Conservation (phyloP, 2,888 invertebrate species). For the Clivina fossor region DNA sequence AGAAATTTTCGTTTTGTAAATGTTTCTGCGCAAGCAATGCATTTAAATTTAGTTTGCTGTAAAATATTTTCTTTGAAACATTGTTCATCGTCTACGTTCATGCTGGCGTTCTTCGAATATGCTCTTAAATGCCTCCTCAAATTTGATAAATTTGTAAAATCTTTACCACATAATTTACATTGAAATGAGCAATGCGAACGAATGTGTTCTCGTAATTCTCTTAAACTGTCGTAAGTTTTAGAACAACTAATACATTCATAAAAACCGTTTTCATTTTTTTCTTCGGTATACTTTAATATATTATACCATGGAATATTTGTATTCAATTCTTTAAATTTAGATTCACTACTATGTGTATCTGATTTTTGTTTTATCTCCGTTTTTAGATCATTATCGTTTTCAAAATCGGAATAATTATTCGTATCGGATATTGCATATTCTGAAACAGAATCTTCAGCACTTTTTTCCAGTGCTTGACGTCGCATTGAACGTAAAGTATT, state of each 20-base stretch:
- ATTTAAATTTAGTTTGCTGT: constrained; percentile 17
- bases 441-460: too few relatives aligned
- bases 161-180: constrained; percentile 29
- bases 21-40: constrained; percentile 16
- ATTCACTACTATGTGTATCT: background rate
- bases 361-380: background rate
- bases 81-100: background rate
- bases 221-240: constrained; percentile 9
- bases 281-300: constrained; percentile 12
- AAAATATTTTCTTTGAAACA: background rate
- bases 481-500: constrained; percentile 22
- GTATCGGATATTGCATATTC: too few relatives aligned
- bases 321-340: background rate
- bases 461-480: too few relatives aligned
- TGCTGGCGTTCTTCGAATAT: constrained; percentile 7
- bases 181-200: constrained; percentile 9
- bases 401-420: constrained; percentile 15
- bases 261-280: constrained; percentile 21
- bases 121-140: constrained; percentile 22
- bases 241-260: constrained; percentile 25
- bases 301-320: background rate
- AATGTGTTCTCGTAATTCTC: constrained; percentile 14
- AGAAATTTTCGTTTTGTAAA: constrained; percentile 23
- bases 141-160: constrained; percentile 22
- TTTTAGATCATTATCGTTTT: constrained; percentile 1